Base-by-base conservation (phyloP, 2,113 vertebrate species). In the Tautogolabrus adspersus region DNA sequence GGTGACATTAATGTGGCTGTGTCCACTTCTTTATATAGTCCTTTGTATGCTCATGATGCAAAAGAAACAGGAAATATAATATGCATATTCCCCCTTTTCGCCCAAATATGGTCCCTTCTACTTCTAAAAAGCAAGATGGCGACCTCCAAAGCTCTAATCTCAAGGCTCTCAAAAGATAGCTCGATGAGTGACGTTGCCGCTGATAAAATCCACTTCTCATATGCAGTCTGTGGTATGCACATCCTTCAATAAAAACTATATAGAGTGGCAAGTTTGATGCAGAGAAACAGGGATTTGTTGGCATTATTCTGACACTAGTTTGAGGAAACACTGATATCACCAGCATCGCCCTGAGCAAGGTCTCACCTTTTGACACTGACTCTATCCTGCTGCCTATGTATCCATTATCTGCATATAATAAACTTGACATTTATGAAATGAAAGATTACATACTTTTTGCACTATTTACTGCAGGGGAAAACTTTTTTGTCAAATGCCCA, bases 401-500 rank as follows among this genome's bases (percentile, higher is more conserved):
- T 42, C 42, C 56, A 66, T 57, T 8, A 57, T 72, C 47, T 62
- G 62, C 62, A 42, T 67, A 22, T 40, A 51, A 40, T 60, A 13
- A 59, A 52, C 52, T 52, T 34, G 30, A n/a, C 57, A 55, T 73
- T 42, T 49, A 57, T 30, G 26, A 30, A 19, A 19, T 46, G 19
- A 23, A 23, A 63, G 21, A 58, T 9, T 49, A 42, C 4, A 49
- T 66, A 30, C 30, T 21, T n/a, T 65, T 54, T 66, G 15, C 40
- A 46, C n/a, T 38, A 11, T 21, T 10, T 7, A 54, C 64, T 42
- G 13, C 47, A 44, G 19, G 56, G 40, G 13, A 59, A 60, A 6
- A 22, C 47, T 8, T 49, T 42, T 51, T 74, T 10, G 3, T 47
- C 6, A 3, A 83, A 79, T 75, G 54, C 56, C 72, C 57, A 13